Conservation (phyloP, 1,140 invertebrate species). For the Platyscapa corneri region DNA sequence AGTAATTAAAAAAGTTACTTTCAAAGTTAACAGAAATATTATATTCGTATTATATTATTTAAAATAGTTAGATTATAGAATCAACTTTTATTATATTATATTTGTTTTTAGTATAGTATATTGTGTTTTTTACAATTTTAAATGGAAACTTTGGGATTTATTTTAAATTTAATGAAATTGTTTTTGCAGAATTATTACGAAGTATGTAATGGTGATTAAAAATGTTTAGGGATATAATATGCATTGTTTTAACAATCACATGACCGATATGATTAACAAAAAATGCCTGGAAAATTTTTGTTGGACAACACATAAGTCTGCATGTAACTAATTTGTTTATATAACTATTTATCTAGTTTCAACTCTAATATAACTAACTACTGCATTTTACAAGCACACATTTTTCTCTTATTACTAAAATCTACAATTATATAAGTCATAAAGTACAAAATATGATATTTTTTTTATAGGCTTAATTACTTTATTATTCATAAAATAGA, state of each 20-base stretch:
- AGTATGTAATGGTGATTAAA: neutral
- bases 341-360: neutral
- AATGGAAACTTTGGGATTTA: neutral
- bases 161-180: neutral
- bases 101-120: too few species aligned
- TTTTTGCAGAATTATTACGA: neutral
- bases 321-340: neutral
- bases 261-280: slow-evolving; percentile 7
- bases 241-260: slow-evolving; percentile 8
- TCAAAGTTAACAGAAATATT: too few species aligned
- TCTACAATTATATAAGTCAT: neutral
- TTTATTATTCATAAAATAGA: neutral
- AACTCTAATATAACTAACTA: neutral
- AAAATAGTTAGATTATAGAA: neutral
- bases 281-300: neutral
- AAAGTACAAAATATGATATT: neutral
- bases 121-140: too few species aligned
- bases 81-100: neutral
- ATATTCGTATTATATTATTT: too few species aligned
- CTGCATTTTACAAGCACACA: neutral
- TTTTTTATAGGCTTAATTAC: neutral
- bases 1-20: too few species aligned
- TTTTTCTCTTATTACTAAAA: neutral
- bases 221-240: slow-evolving; percentile 3
- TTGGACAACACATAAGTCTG: neutral